Base-by-base conservation (phyloP, 2,888 invertebrate species). In the Rotaria macrura region DNA sequence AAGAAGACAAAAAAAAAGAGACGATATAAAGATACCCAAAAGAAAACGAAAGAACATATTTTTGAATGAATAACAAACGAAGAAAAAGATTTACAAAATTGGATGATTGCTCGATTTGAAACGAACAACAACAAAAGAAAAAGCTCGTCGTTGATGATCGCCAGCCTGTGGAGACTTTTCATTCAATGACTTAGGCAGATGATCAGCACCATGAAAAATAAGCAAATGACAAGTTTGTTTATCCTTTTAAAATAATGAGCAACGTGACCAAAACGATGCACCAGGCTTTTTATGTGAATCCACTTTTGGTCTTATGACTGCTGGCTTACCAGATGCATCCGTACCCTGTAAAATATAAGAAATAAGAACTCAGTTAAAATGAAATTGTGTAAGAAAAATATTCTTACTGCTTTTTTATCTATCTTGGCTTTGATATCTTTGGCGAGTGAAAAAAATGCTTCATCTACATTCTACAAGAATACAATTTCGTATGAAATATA, bases 381-480 rank as follows among this genome's bases (percentile, higher is more conserved):
- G 25, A 49, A 49, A 49, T 47, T 47, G 14, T 47, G 2, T 4
- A 49, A 1, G 17, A 17, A 3, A 2, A 49, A 49, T 14, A 34
- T 29, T 34, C 65, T 4, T 79, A 79, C 79, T 10, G 43, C 1
- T 79, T 79, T 79, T 79, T 79, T 40, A 79, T 79, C 79, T 43
- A 84, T 84, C 34, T 86, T 86, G 2, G 83, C 54, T 55, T 86
- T 86, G n/a, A 86, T 86, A 38, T 86, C 86, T 54, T 74, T 84
- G 12, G 86, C 84, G 17, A 86, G 29, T 9, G 86, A 52, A n/a
- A 84, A 54, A 72, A 99, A 99, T 86, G 97, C 97, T 89, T 95
- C 95, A 92, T 99, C 98, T 84, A 99, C 96, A 91, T 98, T 96
- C 65, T 65, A 34, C 2, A 65, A 65, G 34, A 29, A 34, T 34